These are phyloP conservation scores for Mesopsocus fuscifrons DNA, from an alignment of 2,888 invertebrate species.

Conservation along the genomic window DNA sequence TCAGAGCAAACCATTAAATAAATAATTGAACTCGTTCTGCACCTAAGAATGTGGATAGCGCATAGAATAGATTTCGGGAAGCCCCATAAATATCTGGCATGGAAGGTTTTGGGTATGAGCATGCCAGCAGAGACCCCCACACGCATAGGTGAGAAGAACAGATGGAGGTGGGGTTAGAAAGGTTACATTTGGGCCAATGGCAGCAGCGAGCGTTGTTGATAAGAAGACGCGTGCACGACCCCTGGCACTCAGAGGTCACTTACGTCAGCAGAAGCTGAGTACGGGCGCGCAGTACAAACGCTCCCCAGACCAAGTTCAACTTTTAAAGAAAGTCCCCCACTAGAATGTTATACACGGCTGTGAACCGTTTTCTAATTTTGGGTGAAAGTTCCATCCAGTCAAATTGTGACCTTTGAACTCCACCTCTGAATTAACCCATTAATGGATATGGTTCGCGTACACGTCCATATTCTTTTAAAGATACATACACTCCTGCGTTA, in stretches of 20 bases:
- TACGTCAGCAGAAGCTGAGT: background rate
- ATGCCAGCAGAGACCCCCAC: background rate
- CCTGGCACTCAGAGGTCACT: background rate
- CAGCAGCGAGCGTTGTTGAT: constrained; percentile 1
- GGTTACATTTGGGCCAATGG: constrained; percentile 8
- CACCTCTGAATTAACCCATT: background rate
- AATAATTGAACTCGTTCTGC: too few species aligned
- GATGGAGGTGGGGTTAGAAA: constrained; percentile 8
- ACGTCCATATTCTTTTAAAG: background rate
- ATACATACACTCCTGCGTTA: background rate
- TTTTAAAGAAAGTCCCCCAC: constrained; percentile 6
- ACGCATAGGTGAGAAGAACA: constrained; percentile 7
- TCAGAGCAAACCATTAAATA: too few species aligned
- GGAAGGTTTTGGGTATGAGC: too few species aligned
- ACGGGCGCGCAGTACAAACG: background rate
- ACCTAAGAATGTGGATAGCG: too few species aligned
- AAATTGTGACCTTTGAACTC: background rate
- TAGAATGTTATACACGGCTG: background rate
- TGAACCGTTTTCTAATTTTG: constrained; percentile 2
- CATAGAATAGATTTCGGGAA: too few species aligned
- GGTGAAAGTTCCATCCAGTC: background rate
- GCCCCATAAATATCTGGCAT: too few species aligned
- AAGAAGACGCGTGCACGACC: background rate
- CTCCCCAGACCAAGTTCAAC: background rate
- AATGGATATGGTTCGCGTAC: background rate